Evolutionary conservation across 2,888 invertebrate species (phyloP), one percentile per base, ranked within the genome.

Genomic region (Tryphoninae sp.): DNA sequence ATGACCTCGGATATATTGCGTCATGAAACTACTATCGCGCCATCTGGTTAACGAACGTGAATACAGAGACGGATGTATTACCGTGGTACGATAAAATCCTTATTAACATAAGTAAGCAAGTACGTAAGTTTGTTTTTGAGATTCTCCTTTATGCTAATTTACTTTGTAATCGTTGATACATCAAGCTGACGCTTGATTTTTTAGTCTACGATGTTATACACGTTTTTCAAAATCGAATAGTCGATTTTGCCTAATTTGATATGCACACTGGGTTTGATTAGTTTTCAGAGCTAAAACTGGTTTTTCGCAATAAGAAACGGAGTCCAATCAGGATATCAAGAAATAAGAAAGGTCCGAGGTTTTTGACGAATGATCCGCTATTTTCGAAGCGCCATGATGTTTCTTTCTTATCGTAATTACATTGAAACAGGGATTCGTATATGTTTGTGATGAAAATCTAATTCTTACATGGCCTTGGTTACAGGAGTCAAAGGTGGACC

Each of bases 1-100:
- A 87, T 85, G 89, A 89, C 89, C 89, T 85, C 80, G 33, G 69
- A 75, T 72, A 77, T 85, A 86, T 89, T 88, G 84, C 87, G 86
- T 88, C 87, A 88, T 73, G 71, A 75, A 72, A 71, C 75, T 61
- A 78, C 77, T 45, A 69, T 75, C 76, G 68, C 84, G 85, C 80
- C 84, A 85, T 82, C 81, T 71, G 80, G 77, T 78, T 61, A 65
- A 79, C 67, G 26, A n/a, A 67, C 67, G 45, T 67, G 59, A 76
- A 69, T 74, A 69, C 73, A 61, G 64, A 71, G 61, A 51, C 53
- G 61, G 65, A 49, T 45, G 22, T 26, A 68, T 3, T 11, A 74
- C 9, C 9, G 33, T 61, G 11, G 33, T 40, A 19, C 1, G 45
- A 76, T 59, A 1, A 71, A 64, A 55, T 9, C 2, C 22, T 40